Evolutionary conservation across 2,113 vertebrate species (phyloP).

Genomic region (Erythrocercus mccallii): DNA sequence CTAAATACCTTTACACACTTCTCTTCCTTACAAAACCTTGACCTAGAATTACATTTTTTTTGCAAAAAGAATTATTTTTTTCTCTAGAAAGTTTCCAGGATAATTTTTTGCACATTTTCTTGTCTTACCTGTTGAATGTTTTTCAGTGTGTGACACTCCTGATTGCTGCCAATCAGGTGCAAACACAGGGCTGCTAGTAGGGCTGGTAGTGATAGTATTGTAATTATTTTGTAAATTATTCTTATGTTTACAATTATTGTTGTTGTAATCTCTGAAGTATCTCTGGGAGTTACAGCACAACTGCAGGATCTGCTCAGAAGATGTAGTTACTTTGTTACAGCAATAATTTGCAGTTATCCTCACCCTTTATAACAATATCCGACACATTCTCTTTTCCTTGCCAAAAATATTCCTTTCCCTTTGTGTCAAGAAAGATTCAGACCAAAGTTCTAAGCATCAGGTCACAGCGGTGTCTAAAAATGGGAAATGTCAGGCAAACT

Average conservation of each 20-base stretch:
- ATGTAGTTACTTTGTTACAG: not conserved
- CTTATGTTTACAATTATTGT: not conserved
- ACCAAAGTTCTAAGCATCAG: not conserved
- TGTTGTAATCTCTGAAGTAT: not conserved
- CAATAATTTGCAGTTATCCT: not conserved
- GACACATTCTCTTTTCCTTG: not conserved
- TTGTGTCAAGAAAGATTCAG: not conserved
- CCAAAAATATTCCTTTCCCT: not conserved
- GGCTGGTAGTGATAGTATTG: not conserved
- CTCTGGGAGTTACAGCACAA: not conserved
- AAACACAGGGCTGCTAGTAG: not conserved
- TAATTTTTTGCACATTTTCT: not conserved
- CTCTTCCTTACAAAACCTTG: not conserved
- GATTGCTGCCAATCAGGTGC: not conserved
- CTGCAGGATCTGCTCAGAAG: not conserved
- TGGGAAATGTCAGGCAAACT: not conserved
- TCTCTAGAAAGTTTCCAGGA: not conserved
- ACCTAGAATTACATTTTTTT: not conserved
- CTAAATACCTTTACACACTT: not conserved
- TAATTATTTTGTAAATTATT: not conserved
- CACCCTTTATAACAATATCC: not conserved
- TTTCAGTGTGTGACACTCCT: not conserved
- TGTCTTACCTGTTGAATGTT: not conserved
- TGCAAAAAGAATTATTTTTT: not conserved
- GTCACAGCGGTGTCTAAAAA: not conserved